Evolutionary conservation across 1,140 invertebrate species (phyloP).

Genomic region (Heliconius eleuchia): DNA sequence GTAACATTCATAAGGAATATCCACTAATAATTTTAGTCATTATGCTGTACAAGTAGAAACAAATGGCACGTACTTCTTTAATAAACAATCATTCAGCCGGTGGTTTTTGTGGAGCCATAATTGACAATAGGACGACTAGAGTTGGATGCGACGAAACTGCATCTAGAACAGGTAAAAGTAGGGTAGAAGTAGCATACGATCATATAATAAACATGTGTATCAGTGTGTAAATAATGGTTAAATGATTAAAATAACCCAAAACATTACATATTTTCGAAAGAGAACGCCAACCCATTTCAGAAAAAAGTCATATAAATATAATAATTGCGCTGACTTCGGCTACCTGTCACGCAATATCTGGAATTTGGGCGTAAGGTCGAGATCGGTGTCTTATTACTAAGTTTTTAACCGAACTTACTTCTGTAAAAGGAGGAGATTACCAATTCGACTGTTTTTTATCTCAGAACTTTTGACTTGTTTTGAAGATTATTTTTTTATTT

Average conservation of each 20-base stretch:
- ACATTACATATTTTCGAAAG: too few species aligned
- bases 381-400: too few species aligned
- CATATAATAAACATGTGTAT: background rate
- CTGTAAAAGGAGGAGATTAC: too few species aligned
- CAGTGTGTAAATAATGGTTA: too few species aligned
- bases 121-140: conserved; percentile 43
- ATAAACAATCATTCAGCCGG: conserved; percentile 37
- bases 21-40: background rate
- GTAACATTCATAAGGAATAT: background rate
- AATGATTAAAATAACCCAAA: too few species aligned
- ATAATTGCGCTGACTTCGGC: background rate
- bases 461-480: too few species aligned
- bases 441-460: too few species aligned
- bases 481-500: too few species aligned
- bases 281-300: too few species aligned
- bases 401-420: too few species aligned
- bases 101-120: conserved; percentile 41
- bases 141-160: conserved; percentile 48
- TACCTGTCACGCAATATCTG: too few species aligned
- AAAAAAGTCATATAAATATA: background rate
- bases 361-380: too few species aligned
- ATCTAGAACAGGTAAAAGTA: background rate
- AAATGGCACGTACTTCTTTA: conserved; percentile 45
- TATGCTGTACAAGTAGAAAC: conserved; percentile 17
- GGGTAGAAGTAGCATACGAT: conserved; percentile 5